Conservation (phyloP, 2,797 vertebrate genomes). For the Acipenser ruthenus region DNA sequence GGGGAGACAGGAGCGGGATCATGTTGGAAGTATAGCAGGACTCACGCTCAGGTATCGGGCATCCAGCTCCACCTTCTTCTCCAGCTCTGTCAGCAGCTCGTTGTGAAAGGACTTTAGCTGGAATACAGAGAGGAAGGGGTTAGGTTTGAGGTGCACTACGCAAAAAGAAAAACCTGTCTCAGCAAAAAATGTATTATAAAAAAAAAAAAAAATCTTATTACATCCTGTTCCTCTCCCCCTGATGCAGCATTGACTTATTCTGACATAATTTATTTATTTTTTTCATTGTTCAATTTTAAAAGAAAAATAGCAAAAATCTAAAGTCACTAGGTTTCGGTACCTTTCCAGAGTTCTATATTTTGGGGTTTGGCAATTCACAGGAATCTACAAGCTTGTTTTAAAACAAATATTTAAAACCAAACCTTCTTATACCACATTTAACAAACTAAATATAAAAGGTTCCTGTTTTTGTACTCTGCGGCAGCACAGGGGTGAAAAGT, state of each 20-base stretch:
- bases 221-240: too few species aligned
- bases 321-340: too few species aligned
- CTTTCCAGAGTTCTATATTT: too few species aligned
- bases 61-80: constrained; percentile 96
- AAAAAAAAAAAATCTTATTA: too few species aligned
- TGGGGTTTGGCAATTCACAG: too few species aligned
- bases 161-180: constrained; percentile 2
- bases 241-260: too few species aligned
- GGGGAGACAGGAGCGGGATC: too few species aligned
- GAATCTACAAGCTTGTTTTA: neutral
- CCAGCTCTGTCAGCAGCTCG: constrained; percentile 87
- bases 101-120: constrained; percentile 96
- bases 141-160: neutral
- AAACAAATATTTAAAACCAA: neutral
- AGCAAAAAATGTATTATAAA: neutral
- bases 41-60: constrained; percentile 92
- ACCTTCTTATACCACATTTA: too few species aligned
- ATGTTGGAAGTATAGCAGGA: constrained; percentile 7
- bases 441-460: neutral
- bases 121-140: constrained; percentile 22
- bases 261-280: too few species aligned
- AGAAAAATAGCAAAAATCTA: too few species aligned
- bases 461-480: neutral
- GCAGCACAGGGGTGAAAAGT: neutral
- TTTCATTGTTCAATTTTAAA: too few species aligned